Evolutionary conservation across 2,113 vertebrate species (phyloP).

Genomic region (Clarias gariepinus): DNA sequence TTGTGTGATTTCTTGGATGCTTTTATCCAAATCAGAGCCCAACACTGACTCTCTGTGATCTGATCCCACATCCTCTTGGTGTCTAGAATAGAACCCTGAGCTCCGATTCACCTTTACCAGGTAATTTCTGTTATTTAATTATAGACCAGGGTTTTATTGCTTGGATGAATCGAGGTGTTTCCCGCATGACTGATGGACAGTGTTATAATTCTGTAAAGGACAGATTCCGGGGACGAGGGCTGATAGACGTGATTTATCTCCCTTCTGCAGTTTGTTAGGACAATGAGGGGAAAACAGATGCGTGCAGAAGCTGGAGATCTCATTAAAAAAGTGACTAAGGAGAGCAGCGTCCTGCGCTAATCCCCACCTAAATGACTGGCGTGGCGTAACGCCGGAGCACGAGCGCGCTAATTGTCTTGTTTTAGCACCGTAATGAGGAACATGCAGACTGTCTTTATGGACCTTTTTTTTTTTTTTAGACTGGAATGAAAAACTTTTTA

Average conservation of each 20-base stretch:
- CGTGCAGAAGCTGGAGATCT: constrained; percentile 8
- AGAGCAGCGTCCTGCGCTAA: constrained; percentile 33
- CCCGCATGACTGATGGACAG: constrained; percentile 31
- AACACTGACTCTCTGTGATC: background rate
- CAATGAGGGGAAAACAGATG: constrained; percentile 17
- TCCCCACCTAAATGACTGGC: constrained; percentile 50
- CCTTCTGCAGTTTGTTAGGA: constrained; percentile 6
- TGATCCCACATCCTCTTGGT: background rate
- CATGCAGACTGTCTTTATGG: background rate
- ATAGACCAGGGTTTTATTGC: constrained; percentile 4
- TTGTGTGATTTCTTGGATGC: background rate
- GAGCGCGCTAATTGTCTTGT: constrained; percentile 48
- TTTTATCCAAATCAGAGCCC: background rate
- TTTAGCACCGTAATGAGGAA: constrained; percentile 45
- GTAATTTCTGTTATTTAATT: background rate
- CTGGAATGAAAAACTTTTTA: background rate
- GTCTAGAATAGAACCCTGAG: background rate
- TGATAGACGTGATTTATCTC: constrained; percentile 42
- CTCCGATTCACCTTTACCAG: background rate
- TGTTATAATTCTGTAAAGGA: constrained; percentile 22
- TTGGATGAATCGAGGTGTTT: background rate
- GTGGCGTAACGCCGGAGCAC: constrained; percentile 14
- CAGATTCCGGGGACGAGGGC: constrained; percentile 25
- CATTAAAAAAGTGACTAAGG: constrained; percentile 37
- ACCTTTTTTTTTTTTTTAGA: background rate